Evolutionary conservation across 2,113 vertebrate genomes (phyloP).

Genomic region (Calidris pugnax): DNA sequence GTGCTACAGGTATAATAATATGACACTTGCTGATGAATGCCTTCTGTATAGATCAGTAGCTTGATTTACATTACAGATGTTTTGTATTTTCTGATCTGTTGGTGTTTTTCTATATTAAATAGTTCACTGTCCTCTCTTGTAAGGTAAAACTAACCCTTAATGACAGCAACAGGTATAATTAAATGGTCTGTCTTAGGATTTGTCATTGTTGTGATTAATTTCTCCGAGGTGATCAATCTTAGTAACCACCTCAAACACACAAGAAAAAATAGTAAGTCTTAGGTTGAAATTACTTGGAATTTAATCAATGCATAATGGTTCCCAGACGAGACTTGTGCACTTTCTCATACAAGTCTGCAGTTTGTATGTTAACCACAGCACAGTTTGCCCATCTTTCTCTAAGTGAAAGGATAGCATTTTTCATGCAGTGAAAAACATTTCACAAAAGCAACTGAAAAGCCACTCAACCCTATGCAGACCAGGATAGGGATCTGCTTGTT

Average conservation of each 20-base stretch:
- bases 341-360: not conserved
- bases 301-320: slow-evolving; percentile 32
- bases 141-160: slow-evolving; percentile 26
- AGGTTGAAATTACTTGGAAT: slow-evolving; percentile 41
- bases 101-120: not conserved
- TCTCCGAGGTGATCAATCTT: slow-evolving; percentile 33
- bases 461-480: not conserved
- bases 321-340: not conserved
- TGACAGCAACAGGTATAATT: slow-evolving; percentile 37
- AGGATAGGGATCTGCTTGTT: not conserved
- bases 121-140: not conserved
- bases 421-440: not conserved
- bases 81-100: not conserved
- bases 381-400: not conserved
- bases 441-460: not conserved
- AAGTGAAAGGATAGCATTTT: not conserved
- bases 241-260: slow-evolving; percentile 12
- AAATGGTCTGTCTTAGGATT: not conserved
- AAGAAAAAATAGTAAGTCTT: slow-evolving; percentile 28
- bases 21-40: not conserved
- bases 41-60: not conserved
- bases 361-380: not conserved
- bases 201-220: slow-evolving; percentile 47
- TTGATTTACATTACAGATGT: not conserved
- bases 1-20: not conserved